These are phyloP conservation scores for Scopus umbretta DNA, from an alignment of 2,113 vertebrate species.

Conservation along the genomic window DNA sequence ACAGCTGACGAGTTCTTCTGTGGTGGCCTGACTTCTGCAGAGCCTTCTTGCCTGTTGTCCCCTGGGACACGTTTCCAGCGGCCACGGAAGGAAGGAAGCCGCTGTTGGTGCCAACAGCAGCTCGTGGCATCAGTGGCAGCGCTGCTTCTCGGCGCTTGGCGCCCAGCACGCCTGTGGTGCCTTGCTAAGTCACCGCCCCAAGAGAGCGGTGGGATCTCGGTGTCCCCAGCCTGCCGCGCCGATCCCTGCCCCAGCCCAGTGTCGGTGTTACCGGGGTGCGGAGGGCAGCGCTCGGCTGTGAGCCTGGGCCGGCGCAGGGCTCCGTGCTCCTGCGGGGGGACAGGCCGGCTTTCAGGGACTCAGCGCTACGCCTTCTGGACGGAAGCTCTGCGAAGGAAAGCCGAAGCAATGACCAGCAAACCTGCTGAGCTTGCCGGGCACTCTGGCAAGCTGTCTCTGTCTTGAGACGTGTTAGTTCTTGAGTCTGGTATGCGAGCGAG, in stretches of 20 bases:
- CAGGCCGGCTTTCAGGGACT: not conserved
- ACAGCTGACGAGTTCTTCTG: too few relatives aligned
- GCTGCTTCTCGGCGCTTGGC: not conserved
- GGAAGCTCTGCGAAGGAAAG: not conserved
- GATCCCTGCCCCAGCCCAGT: not conserved
- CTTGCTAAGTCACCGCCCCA: not conserved
- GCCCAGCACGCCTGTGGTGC: not conserved
- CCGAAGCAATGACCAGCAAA: not conserved
- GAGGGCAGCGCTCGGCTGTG: not conserved
- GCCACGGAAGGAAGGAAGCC: not conserved
- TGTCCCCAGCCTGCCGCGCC: not conserved
- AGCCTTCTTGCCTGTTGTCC: not conserved
- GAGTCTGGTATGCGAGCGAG: accelerated
- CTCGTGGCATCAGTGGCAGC: not conserved
- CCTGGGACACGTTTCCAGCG: not conserved
- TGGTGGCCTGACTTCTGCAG: not conserved
- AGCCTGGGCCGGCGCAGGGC: not conserved
- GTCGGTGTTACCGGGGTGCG: not conserved
- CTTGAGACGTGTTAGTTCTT: not conserved
- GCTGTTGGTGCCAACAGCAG: accelerated
- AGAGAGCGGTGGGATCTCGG: not conserved
- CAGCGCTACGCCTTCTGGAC: accelerated
- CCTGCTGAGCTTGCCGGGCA: not conserved
- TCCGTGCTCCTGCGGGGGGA: too few relatives aligned
- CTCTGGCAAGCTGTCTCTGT: not conserved